Percentiles rank a stretch among this genome's conserved stretches.
phyloP scores from a whole-genome alignment of 2,113 vertebrate genomes.

The Triplophysa siluroides region DNA sequence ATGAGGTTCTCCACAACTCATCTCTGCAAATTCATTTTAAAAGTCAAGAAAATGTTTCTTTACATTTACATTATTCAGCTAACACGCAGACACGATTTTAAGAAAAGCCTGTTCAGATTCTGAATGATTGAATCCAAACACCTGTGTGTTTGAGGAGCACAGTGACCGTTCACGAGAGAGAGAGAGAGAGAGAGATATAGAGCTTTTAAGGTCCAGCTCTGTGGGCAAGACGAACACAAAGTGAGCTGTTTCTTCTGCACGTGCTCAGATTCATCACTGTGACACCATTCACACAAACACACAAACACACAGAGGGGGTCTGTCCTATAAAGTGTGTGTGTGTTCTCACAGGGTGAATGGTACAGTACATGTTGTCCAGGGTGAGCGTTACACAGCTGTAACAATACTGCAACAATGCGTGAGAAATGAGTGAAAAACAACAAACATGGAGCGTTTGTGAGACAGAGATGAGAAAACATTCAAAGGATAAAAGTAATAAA shows the following conservation, averaged over 20 bases:
- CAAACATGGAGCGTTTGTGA: not conserved
- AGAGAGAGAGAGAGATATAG: not conserved
- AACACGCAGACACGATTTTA: too few species aligned
- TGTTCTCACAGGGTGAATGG: slow-evolving; percentile 31
- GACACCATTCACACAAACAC: slow-evolving; percentile 16
- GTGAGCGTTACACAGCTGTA: slow-evolving; percentile 43
- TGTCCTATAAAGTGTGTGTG: slow-evolving; percentile 7
- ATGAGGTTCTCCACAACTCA: not conserved
- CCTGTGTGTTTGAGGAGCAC: too few species aligned
- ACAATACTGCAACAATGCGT: slow-evolving; percentile 27
- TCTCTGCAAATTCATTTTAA: not conserved
- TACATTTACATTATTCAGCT: too few species aligned
- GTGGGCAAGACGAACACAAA: slow-evolving; percentile 21
- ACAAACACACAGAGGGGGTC: not conserved
- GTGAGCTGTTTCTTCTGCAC: slow-evolving; percentile 27
- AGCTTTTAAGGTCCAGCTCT: not conserved
- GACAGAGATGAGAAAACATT: not conserved
- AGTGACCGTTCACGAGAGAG: too few species aligned
- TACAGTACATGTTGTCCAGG: slow-evolving; percentile 35
- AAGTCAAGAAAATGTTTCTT: too few species aligned
- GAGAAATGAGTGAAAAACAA: not conserved
- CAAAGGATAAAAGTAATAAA: too few species aligned
- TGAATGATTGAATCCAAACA: too few species aligned
- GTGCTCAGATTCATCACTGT: slow-evolving; percentile 22
- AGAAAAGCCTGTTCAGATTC: too few species aligned